Evolutionary conservation across 2,113 vertebrate species (phyloP), one percentile per base, ranked within the genome.

Genomic region (Myotis brandtii): DNA sequence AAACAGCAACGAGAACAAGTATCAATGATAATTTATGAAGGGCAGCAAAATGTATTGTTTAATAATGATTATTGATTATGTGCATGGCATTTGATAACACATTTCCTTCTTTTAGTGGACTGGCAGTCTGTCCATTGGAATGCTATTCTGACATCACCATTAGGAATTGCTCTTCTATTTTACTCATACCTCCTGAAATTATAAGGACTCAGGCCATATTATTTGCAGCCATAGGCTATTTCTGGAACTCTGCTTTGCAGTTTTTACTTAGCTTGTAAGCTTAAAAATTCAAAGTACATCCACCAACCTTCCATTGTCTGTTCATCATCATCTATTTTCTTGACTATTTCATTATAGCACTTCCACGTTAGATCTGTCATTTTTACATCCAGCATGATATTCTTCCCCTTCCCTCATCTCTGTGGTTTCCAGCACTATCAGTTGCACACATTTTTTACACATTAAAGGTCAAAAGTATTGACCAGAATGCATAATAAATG

Each of bases 381-480:
- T 67, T 92, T 80, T 46, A 91, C 6, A 66, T 10, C 14, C 10
- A 90, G 7, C 25, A 72, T 34, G 13, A 73, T 80, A 79, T 34
- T 25, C 20, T 73, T 37, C 20, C 27, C 27, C 50, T 86, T 83
- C 4, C 1, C 34, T 14, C 0, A 9, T 4, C 54, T 90, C n/a
- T 93, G 1, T 75, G 20, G 21, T 69, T 25, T 92, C 62, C 62
- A 82, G 21, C 21, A 69, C 16, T 93, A 40, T 32, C 20, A 54
- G 16, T 23, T 84, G 43, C 37, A 94, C 32, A 84, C 6, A 67
- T 48, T 32, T 85, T 1, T 94, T 72, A 85, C 14, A 5, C 9
- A 46, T 72, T 62, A 72, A 94, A 91, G 20, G 59, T 87, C 72
- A 97, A 88, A 76, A 72, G 21, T 80, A 1, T 72, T 94, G 52